phyloP scores from a whole-genome alignment of 2,888 invertebrate species.

The Zeuzera pyrina region DNA sequence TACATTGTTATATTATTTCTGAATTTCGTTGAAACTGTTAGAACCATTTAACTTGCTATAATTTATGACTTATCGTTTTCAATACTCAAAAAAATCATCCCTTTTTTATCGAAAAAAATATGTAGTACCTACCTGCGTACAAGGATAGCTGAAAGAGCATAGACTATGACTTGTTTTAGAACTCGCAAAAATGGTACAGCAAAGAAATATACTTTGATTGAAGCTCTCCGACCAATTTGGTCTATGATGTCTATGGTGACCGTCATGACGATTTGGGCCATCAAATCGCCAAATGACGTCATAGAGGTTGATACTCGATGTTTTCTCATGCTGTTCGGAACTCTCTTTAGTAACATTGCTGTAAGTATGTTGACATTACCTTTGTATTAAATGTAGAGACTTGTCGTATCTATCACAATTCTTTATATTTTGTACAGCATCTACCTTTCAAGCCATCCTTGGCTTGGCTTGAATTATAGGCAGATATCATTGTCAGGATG shows the following conservation, averaged over 20 bases:
- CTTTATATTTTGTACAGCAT: no score
- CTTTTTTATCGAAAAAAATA: not conserved
- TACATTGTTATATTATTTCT: no score
- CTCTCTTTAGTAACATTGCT: constrained; percentile 95
- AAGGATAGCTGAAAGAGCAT: not conserved
- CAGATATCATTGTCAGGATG: no score
- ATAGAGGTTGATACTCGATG: constrained; percentile 87
- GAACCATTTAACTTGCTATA: no score
- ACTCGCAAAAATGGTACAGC: constrained; percentile 86
- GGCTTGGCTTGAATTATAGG: no score
- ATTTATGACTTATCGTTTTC: no score
- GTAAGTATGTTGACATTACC: no score
- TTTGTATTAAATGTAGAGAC: no score
- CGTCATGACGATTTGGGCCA: constrained; percentile 78
- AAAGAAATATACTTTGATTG: constrained; percentile 80
- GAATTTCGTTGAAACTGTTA: no score
- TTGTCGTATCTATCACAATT: no score
- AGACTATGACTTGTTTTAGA: constrained; percentile 70
- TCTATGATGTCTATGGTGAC: constrained; percentile 75
- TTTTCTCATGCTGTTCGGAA: constrained; percentile 91
- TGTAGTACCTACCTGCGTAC: not conserved
- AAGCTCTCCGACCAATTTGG: constrained; percentile 73
- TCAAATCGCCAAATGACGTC: constrained; percentile 82
- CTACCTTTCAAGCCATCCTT: no score
- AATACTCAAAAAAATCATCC: not conserved